phyloP scores from a whole-genome alignment of 2,888 invertebrate species.

The Caenorhabditis angaria region DNA sequence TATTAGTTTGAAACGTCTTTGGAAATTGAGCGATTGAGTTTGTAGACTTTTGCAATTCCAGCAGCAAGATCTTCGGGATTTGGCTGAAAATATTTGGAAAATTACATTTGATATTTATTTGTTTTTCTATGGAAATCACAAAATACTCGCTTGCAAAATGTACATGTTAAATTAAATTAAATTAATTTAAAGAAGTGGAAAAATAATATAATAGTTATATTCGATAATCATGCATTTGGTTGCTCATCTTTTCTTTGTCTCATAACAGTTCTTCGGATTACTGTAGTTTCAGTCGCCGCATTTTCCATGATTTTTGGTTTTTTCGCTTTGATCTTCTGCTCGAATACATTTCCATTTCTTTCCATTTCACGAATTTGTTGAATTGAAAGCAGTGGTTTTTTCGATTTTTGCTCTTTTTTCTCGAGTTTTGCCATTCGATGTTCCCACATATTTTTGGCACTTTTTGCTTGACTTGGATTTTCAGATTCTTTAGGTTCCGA shows the following conservation, averaged over 20 bases:
- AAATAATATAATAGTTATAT: neutral
- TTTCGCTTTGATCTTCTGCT: slow-evolving; percentile 23
- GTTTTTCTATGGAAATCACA: neutral
- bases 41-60: slow-evolving; percentile 41
- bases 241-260: slow-evolving; percentile 17
- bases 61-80: neutral
- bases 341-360: slow-evolving; percentile 27
- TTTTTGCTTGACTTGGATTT: neutral
- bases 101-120: neutral
- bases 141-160: neutral
- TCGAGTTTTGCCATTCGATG: slow-evolving; percentile 42
- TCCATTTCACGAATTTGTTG: slow-evolving; percentile 40
- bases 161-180: slow-evolving; percentile 8
- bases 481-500: slow-evolving; percentile 5
- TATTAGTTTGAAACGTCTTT: slow-evolving; percentile 14
- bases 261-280: slow-evolving; percentile 36
- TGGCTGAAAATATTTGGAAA: neutral
- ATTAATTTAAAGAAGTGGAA: no score
- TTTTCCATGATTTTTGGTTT: slow-evolving; percentile 18
- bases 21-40: slow-evolving; percentile 37
- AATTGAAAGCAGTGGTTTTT: slow-evolving; percentile 35
- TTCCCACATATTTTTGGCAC: slow-evolving; percentile 42
- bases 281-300: slow-evolving; percentile 25
- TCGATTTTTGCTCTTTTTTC: slow-evolving; percentile 33
- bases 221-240: neutral